phyloP scores from a whole-genome alignment of 2,113 vertebrate genomes.

The Paratilapia polleni region DNA sequence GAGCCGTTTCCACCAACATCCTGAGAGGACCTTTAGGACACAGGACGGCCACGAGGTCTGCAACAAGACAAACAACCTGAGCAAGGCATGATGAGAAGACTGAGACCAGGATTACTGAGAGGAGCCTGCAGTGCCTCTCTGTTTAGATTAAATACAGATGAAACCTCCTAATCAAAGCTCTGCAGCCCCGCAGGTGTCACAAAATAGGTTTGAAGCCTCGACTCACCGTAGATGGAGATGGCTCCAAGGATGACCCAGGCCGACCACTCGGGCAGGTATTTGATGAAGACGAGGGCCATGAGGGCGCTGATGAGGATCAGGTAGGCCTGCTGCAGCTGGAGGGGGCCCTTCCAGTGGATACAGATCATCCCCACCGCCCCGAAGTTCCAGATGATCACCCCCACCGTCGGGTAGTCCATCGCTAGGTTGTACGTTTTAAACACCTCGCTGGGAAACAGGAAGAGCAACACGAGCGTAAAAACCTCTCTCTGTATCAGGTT shows the following conservation, averaged over 20 bases:
- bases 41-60: constrained; percentile 95
- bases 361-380: constrained; percentile 97
- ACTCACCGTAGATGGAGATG: constrained; percentile 95
- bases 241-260: constrained; percentile 97
- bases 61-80: constrained; percentile 35
- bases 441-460: constrained; percentile 84
- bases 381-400: constrained; percentile 95
- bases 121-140: not conserved
- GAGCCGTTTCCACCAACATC: constrained; percentile 96
- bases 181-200: too few species aligned
- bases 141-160: too few species aligned
- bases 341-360: constrained; percentile 97
- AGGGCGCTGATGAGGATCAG: constrained; percentile 98
- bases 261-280: constrained; percentile 96
- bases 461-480: not conserved
- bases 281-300: constrained; percentile 98
- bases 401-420: constrained; percentile 93
- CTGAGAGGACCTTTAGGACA: constrained; percentile 93
- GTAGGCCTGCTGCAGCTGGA: constrained; percentile 95
- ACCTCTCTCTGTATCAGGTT: not conserved
- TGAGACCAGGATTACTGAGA: not conserved
- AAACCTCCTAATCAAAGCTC: not conserved
- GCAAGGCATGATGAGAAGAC: constrained; percentile 33
- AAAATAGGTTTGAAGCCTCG: not conserved
- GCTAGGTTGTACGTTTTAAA: constrained; percentile 95